These are phyloP conservation scores for Mamestra configurata DNA, from an alignment of 1,140 invertebrate species.

Conservation along the genomic window DNA sequence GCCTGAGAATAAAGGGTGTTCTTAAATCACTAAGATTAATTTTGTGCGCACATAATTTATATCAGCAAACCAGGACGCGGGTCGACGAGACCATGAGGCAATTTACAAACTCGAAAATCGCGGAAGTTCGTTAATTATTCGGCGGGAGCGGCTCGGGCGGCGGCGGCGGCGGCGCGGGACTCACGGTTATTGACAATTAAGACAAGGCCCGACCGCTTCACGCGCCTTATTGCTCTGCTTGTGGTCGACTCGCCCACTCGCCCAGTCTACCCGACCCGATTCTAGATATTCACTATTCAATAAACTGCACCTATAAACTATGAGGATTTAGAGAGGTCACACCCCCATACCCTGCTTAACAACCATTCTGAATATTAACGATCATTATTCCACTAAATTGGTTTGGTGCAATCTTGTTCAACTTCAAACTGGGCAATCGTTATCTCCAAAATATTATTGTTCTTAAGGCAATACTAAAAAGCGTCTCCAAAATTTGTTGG, in stretches of 20 bases:
- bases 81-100: constrained; percentile 85
- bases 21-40: constrained; percentile 84
- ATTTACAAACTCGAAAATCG: constrained; percentile 88
- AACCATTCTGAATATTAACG: constrained; percentile 31
- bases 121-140: constrained; percentile 87
- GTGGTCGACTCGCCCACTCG: constrained; percentile 49
- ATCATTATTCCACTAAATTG: constrained; percentile 8
- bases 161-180: constrained; percentile 73
- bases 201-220: constrained; percentile 77
- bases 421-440: background rate
- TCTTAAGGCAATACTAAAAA: background rate
- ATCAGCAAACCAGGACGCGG: constrained; percentile 79
- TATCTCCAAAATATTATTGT: background rate
- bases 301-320: constrained; percentile 60
- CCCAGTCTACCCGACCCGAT: constrained; percentile 50
- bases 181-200: constrained; percentile 87
- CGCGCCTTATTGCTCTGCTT: constrained; percentile 74
- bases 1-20: constrained; percentile 71
- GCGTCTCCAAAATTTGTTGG: background rate
- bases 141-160: constrained; percentile 71
- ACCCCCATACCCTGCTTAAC: constrained; percentile 14
- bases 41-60: constrained; percentile 85
- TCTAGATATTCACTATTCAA: constrained; percentile 70
- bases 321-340: constrained; percentile 40
- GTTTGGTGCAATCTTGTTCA: background rate